Conservation (phyloP, 2,888 invertebrate genomes). For the Scotopteryx bipunctaria region DNA sequence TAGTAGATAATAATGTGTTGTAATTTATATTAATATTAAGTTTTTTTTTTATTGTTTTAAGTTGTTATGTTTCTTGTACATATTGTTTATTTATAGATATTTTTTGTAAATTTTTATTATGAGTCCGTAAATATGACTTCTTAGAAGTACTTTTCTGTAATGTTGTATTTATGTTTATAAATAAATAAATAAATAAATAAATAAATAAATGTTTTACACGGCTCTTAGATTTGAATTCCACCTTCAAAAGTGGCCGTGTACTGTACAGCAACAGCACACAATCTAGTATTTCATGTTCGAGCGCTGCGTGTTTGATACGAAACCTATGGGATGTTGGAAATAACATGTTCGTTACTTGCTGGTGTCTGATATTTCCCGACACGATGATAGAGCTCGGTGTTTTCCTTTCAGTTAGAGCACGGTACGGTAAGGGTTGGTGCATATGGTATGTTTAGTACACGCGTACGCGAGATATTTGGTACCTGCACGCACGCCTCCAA, state of each 20-base stretch:
- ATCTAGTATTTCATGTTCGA: constrained; percentile 12
- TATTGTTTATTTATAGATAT: too few relatives aligned
- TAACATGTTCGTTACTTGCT: constrained; percentile 6
- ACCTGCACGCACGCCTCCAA: constrained; percentile 41
- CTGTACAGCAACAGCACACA: constrained; percentile 5
- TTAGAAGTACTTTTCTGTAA: too few relatives aligned
- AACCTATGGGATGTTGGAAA: constrained; percentile 8
- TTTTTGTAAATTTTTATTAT: too few relatives aligned
- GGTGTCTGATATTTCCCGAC: background rate
- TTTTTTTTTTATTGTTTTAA: too few relatives aligned
- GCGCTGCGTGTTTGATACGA: constrained; percentile 3
- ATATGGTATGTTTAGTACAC: constrained; percentile 3
- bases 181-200: too few relatives aligned
- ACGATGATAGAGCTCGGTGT: background rate
- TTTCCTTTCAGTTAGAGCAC: too few relatives aligned
- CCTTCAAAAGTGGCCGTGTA: constrained; percentile 19
- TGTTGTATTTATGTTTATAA: too few relatives aligned
- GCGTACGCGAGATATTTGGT: constrained; percentile 41
- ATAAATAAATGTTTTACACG: constrained; percentile 55
- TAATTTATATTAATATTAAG: too few relatives aligned
- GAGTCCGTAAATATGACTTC: too few relatives aligned
- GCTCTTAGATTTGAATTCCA: constrained; percentile 19
- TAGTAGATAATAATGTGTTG: too few relatives aligned
- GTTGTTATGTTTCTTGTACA: too few relatives aligned
- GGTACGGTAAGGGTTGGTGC: background rate